Evolutionary conservation across 2,888 invertebrate species (phyloP), one percentile per base, ranked within the genome.

Genomic region (Drosophila colorata): DNA sequence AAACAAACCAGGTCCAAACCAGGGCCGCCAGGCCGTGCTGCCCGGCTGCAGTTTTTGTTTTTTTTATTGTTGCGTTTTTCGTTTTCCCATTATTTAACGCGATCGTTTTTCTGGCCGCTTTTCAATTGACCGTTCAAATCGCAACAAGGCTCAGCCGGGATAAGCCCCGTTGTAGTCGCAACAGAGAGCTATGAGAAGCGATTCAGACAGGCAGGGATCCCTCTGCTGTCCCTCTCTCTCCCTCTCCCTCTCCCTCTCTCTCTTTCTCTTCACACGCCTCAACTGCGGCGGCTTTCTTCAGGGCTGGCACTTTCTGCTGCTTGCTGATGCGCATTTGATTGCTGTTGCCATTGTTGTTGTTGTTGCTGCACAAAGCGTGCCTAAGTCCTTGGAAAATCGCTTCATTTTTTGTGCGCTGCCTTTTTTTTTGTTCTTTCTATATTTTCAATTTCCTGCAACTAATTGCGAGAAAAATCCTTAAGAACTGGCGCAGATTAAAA

Each of bases 81-180:
- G 55, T 58, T 61, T 56, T 56, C 3, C 43, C 23, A 58, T 69
- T 75, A 72, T 75, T 66, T 23, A 61, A 51, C 65, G 56, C 67
- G 86, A 82, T 88, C 82, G 83, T 80, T 82, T 80, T 80, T 51
- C 74, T 76, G 86, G 78, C 59, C 80, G 80, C 80, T 75, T 87
- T 88, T 89, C 91, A 90, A 91, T 91, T 90, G 90, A 91, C 91
- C 91, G 81, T 89, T 81, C 71, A 84, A 80, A 82, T 87, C 83
- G 89, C 83, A 88, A 90, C 90, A 90, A 77, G 90, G 90, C 86
- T 90, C 77, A 90, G 85, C 88, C 70, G 37, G 86, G 90, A 88
- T 90, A 82, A 90, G 90, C 90, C 73, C 44, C 44, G 72, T 88
- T 83, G 78, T 77, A 80, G 87, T 69, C 71, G 77, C 74, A 78